These are phyloP conservation scores for Carlito syrichta DNA, from an alignment of 2,113 vertebrate genomes.

Conservation along the genomic window DNA sequence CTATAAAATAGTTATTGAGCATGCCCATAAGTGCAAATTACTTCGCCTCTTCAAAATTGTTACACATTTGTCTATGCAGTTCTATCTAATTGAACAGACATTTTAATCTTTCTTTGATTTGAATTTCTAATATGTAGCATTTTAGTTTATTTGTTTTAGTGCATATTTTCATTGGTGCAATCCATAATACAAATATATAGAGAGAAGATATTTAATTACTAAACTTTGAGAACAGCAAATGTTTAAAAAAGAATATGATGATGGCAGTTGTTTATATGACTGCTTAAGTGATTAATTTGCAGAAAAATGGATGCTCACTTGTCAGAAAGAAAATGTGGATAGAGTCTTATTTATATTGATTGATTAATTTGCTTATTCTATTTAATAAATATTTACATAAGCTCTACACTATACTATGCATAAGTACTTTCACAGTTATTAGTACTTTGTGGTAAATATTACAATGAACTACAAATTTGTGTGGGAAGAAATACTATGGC, in stretches of 20 bases:
- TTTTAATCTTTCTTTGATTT: conserved; percentile 47
- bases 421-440: background rate
- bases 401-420: background rate
- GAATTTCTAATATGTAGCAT: conserved; percentile 33
- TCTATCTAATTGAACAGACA: conserved; percentile 37
- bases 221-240: background rate
- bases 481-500: background rate
- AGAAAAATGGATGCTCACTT: background rate
- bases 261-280: background rate
- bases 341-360: background rate
- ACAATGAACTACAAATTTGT: background rate
- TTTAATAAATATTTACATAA: background rate
- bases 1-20: background rate
- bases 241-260: conserved; percentile 22
- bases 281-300: background rate
- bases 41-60: background rate
- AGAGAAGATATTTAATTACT: conserved; percentile 23
- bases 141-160: conserved; percentile 40
- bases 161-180: background rate
- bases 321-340: background rate
- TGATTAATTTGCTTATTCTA: background rate
- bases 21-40: background rate
- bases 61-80: background rate
- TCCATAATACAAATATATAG: background rate
- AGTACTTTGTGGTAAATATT: background rate